These are phyloP conservation scores for Xyrauchen texanus DNA, from an alignment of 2,113 vertebrate species.

Conservation along the genomic window DNA sequence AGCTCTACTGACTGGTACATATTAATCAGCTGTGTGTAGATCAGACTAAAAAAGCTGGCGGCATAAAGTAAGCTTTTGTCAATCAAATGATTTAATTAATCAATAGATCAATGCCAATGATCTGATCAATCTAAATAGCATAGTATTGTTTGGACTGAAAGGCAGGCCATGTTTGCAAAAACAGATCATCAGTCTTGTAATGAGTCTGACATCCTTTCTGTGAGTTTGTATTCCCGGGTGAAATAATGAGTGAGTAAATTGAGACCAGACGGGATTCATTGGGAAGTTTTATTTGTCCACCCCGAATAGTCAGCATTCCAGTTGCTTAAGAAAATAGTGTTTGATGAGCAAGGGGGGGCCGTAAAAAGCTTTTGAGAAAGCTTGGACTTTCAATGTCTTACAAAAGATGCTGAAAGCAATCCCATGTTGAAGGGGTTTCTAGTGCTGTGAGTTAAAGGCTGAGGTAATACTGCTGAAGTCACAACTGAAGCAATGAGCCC, in stretches of 20 bases:
- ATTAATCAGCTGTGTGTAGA: not conserved
- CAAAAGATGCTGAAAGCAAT: conserved; percentile 41
- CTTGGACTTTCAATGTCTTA: conserved; percentile 30
- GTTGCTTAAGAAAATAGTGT: conserved; percentile 51
- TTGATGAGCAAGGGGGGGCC: conserved; percentile 44
- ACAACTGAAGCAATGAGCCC: not conserved
- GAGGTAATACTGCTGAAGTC: conserved; percentile 15
- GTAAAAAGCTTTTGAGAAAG: conserved; percentile 9
- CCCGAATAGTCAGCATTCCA: conserved; percentile 53
- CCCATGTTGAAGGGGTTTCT: conserved; percentile 25
- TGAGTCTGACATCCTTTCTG: conserved; percentile 26
- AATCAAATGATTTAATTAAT: conserved; percentile 1
- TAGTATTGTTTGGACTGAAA: conserved; percentile 6
- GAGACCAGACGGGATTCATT: conserved; percentile 49
- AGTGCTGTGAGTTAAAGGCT: conserved; percentile 2
- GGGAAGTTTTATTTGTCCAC: conserved; percentile 57
- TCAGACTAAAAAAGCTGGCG: not conserved
- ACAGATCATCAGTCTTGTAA: not conserved
- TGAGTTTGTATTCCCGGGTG: conserved; percentile 37
- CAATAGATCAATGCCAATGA: conserved; percentile 10
- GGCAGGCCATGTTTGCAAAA: not conserved
- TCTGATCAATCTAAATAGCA: not conserved
- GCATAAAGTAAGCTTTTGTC: not conserved
- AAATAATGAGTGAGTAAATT: conserved; percentile 49
- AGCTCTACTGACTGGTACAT: conserved; percentile 19